A percentile compares a stretch with the other conserved stretches of the same genome.
Conservation (phyloP, 2,113 vertebrate species). For the Taxidea taxus region DNA sequence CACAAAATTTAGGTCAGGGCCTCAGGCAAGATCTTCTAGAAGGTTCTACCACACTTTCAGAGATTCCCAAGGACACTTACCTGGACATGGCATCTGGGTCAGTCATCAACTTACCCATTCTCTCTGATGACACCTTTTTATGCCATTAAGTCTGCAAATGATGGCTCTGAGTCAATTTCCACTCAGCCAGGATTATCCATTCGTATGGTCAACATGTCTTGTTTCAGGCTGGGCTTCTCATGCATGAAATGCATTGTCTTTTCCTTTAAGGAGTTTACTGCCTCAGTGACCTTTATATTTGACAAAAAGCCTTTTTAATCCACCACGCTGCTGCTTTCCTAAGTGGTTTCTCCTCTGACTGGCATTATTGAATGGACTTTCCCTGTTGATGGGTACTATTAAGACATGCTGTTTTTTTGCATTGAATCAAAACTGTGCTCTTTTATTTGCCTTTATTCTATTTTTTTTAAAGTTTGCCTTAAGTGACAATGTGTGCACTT, state of each 20-base stretch:
- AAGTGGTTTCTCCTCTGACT: slow-evolving; percentile 82
- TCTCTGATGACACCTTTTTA: background rate
- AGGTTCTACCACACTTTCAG: background rate
- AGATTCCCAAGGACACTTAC: background rate
- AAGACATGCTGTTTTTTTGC: slow-evolving; percentile 71
- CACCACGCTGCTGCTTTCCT: slow-evolving; percentile 67
- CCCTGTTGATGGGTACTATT: slow-evolving; percentile 75
- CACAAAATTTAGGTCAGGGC: background rate
- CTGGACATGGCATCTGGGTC: background rate
- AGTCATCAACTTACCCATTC: background rate
- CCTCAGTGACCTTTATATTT: slow-evolving; percentile 83
- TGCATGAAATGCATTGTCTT: slow-evolving; percentile 74
- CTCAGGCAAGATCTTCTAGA: background rate
- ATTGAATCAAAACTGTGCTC: slow-evolving; percentile 64
- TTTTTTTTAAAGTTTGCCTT: slow-evolving; percentile 61
- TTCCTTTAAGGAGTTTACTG: slow-evolving; percentile 79
- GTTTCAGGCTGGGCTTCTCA: slow-evolving; percentile 30
- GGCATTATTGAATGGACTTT: slow-evolving; percentile 78
- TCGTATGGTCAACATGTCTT: background rate
- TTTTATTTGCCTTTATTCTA: slow-evolving; percentile 42
- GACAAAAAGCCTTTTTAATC: slow-evolving; percentile 81
- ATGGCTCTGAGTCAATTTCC: slow-evolving; percentile 38
- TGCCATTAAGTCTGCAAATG: slow-evolving; percentile 11
- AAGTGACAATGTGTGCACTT: slow-evolving; percentile 45
- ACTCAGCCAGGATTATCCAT: slow-evolving; percentile 41